A percentile compares a stretch with the other conserved stretches of the same genome.
Conservation (phyloP, 2,888 invertebrate genomes). For the Protodeltote pygarga region DNA sequence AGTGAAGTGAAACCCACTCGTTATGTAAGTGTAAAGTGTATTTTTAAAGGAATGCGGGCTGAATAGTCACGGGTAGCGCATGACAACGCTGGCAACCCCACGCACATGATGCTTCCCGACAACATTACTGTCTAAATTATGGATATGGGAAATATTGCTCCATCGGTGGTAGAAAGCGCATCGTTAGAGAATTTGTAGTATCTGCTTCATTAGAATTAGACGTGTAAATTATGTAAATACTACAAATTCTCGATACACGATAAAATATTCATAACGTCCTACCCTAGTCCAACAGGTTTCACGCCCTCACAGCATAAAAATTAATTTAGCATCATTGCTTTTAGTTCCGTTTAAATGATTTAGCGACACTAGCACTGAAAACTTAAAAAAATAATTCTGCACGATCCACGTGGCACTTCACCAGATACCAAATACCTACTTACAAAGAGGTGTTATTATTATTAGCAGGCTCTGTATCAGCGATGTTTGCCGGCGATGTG, state of each 20-base stretch:
- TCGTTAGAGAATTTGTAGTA: conserved; percentile 68
- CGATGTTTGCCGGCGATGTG: conserved; percentile 52
- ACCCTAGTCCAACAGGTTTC: conserved; percentile 66
- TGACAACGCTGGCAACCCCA: conserved; percentile 77
- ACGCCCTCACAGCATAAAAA: conserved; percentile 73
- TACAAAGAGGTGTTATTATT: conserved; percentile 45
- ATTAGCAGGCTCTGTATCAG: conserved; percentile 40
- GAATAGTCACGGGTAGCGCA: conserved; percentile 84
- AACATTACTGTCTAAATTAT: conserved; percentile 51
- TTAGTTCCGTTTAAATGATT: conserved; percentile 64
- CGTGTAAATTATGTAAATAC: conserved; percentile 55
- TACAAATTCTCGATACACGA: conserved; percentile 61
- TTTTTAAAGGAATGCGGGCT: conserved; percentile 81
- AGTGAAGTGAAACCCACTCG: conserved; percentile 81
- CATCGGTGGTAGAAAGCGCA: conserved; percentile 45
- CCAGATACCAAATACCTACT: conserved; percentile 22
- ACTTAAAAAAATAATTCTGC: conserved; percentile 58
- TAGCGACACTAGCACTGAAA: conserved; percentile 69
- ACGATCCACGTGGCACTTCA: conserved; percentile 63
- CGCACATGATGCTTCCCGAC: conserved; percentile 79
- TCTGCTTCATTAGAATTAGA: conserved; percentile 56
- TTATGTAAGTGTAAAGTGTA: conserved; percentile 81
- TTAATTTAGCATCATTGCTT: conserved; percentile 83
- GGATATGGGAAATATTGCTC: conserved; percentile 39
- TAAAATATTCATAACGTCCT: conserved; percentile 50